phyloP scores from a whole-genome alignment of 2,113 vertebrate genomes.

The Heliornis fulica region DNA sequence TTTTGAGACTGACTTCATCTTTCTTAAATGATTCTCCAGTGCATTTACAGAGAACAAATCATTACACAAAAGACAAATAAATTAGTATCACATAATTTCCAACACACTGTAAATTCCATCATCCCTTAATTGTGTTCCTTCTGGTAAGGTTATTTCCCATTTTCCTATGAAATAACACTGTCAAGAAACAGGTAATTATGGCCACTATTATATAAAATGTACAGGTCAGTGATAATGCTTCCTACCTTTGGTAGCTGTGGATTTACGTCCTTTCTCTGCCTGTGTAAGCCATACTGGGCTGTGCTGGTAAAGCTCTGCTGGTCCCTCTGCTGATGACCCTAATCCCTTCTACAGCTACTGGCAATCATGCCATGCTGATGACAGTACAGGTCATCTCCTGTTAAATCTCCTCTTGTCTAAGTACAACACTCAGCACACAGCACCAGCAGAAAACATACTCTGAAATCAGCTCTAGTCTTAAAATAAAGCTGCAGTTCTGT shows the following conservation, averaged over 20 bases:
- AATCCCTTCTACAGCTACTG: constrained; percentile 53
- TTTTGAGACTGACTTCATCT: background rate
- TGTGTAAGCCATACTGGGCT: constrained; percentile 29
- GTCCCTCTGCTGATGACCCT: constrained; percentile 49
- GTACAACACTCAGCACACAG: background rate
- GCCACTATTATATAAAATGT: background rate
- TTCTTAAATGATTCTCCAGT: background rate
- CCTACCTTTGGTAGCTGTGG: constrained; percentile 54
- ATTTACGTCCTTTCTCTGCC: constrained; percentile 43
- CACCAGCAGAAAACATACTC: background rate
- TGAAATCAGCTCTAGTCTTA: background rate
- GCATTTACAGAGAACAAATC: background rate
- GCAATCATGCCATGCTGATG: constrained; percentile 33
- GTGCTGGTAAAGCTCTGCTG: constrained; percentile 47
- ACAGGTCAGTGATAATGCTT: background rate
- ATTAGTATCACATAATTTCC: background rate
- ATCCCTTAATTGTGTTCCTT: background rate
- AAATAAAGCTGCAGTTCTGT: background rate
- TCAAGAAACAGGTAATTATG: background rate
- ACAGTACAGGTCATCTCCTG: background rate
- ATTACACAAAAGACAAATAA: background rate
- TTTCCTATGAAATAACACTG: background rate
- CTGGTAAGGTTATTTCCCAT: background rate
- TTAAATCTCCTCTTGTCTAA: constrained; percentile 4
- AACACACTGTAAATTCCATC: background rate